Evolutionary conservation across 2,797 vertebrate genomes (phyloP).

Genomic region (Cyprinella venusta): DNA sequence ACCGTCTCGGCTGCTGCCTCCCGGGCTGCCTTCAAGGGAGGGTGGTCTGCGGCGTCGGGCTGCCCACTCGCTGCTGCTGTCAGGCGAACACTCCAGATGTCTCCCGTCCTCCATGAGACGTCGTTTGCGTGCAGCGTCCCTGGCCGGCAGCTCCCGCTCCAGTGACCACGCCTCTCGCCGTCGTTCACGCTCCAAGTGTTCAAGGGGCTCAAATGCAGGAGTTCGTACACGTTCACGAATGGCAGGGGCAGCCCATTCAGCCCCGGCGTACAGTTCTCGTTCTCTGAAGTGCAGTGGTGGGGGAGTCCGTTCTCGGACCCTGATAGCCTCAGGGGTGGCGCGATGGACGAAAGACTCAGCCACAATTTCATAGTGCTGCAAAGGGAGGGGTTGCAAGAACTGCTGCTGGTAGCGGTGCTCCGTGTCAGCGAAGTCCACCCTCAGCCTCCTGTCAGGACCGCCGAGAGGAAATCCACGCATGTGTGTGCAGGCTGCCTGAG

Average conservation of each 20-base stretch:
- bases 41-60: slow-evolving; percentile 85
- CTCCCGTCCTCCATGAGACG: slow-evolving; percentile 87
- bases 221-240: slow-evolving; percentile 90
- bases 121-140: slow-evolving; percentile 90
- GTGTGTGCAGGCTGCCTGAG: slow-evolving; percentile 95
- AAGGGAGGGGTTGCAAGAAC: slow-evolving; percentile 92
- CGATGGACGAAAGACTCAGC: slow-evolving; percentile 92
- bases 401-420: slow-evolving; percentile 97
- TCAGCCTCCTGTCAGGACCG: slow-evolving; percentile 90
- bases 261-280: slow-evolving; percentile 89
- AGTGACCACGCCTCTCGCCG: slow-evolving; percentile 93
- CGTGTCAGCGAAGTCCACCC: slow-evolving; percentile 97
- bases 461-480: slow-evolving; percentile 97
- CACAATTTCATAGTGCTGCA: slow-evolving; percentile 93
- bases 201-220: slow-evolving; percentile 89
- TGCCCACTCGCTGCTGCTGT: slow-evolving; percentile 89
- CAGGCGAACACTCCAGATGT: slow-evolving; percentile 91
- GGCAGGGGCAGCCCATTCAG: slow-evolving; percentile 92
- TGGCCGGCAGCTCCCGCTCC: slow-evolving; percentile 88
- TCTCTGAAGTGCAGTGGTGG: slow-evolving; percentile 95
- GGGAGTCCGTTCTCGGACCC: slow-evolving; percentile 93
- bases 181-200: slow-evolving; percentile 88
- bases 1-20: slow-evolving; percentile 87
- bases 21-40: slow-evolving; percentile 87
- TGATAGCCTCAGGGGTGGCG: slow-evolving; percentile 87